These are phyloP conservation scores for Serranus cabrilla DNA, from an alignment of 2,797 vertebrate genomes.

Conservation along the genomic window DNA sequence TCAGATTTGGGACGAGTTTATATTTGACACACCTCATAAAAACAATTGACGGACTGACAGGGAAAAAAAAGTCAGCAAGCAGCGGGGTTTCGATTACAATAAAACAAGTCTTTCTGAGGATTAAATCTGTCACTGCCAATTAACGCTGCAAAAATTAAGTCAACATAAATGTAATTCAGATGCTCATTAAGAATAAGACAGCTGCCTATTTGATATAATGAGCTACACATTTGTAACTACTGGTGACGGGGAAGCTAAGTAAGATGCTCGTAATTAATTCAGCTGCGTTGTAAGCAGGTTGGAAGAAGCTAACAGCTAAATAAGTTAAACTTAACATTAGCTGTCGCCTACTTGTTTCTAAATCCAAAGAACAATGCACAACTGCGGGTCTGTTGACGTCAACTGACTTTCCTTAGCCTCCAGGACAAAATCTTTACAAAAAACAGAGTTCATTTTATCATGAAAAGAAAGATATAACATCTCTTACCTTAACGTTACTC, in stretches of 20 bases:
- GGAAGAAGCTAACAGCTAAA: background rate
- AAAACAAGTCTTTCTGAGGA: background rate
- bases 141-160: no score
- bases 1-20: background rate
- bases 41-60: background rate
- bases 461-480: background rate
- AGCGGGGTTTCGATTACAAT: background rate
- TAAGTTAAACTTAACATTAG: background rate
- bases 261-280: background rate
- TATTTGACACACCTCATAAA: background rate
- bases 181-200: background rate
- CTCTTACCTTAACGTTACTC: constrained; percentile 44
- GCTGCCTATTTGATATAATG: background rate
- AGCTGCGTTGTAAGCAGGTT: no score
- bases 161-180: background rate
- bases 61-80: background rate
- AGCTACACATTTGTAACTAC: background rate
- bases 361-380: background rate
- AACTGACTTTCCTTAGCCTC: rapidly evolving
- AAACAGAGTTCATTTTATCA: background rate
- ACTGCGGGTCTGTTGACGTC: background rate
- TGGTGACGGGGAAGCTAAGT: background rate
- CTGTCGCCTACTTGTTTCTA: background rate
- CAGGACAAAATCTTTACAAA: background rate
- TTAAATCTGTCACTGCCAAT: background rate